phyloP scores from a whole-genome alignment of 1,140 invertebrate species.

The Drosophila melanogaster region Release_6_plus_ISO1_MT NT_033779.5:12295001-12295500 shows the following conservation, averaged over 20 bases:
- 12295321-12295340: too few species aligned
- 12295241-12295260: background rate
- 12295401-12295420: too few species aligned
- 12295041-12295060: background rate
- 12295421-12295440: too few species aligned
- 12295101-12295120: conserved; percentile 1
- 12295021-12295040: conserved; percentile 69
- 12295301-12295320: background rate
- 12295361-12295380: too few species aligned
- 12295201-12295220: conserved; percentile 51
- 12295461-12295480: background rate
- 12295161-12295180: conserved; percentile 1
- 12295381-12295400: too few species aligned
- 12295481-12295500: background rate
- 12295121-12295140: conserved; percentile 1
- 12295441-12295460: background rate
- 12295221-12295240: background rate
- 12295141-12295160: background rate
- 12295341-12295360: too few species aligned
- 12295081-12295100: background rate
- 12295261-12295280: too few species aligned
- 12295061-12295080: background rate
- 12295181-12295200: conserved; percentile 66
- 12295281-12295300: background rate
- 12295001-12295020: conserved; percentile 80